Percentiles rank a stretch among this genome's conserved stretches.
Conservation (phyloP, 2,113 vertebrate genomes). For the Oophaga pumilio region DNA sequence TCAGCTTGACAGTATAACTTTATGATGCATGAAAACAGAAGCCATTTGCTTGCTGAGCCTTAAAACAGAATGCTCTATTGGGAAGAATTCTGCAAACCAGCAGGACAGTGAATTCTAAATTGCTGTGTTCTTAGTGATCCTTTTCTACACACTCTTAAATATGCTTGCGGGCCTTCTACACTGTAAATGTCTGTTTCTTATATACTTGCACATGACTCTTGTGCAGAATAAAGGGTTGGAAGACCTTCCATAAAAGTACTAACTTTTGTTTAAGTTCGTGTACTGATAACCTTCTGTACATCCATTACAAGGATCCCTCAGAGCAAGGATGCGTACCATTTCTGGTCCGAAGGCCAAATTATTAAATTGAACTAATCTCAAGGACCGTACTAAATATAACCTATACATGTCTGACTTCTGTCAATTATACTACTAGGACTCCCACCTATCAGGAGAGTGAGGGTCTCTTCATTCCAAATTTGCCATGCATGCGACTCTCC, state of each 20-base stretch:
- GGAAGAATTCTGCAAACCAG: constrained; percentile 11
- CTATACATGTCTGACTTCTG: no score
- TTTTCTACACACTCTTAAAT: neutral
- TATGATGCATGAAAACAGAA: constrained; percentile 31
- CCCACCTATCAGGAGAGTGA: no score
- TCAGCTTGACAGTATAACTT: constrained; percentile 3
- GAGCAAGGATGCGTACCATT: no score
- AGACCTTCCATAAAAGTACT: neutral
- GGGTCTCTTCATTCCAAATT: no score
- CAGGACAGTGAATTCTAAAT: neutral
- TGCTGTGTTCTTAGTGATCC: neutral
- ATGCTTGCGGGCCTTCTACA: neutral
- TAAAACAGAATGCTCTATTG: constrained; percentile 27
- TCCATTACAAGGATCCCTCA: no score
- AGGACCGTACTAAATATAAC: no score
- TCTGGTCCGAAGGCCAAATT: no score
- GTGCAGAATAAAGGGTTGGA: neutral
- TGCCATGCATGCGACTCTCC: no score
- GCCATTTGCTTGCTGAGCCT: constrained; percentile 27
- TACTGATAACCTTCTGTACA: no score
- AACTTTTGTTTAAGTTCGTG: no score
- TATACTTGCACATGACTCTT: neutral
- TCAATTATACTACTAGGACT: no score
- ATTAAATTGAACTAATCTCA: no score
- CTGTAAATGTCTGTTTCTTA: neutral